Evolutionary conservation across 2,113 vertebrate species (phyloP).

Genomic region (Madoqua kirkii): DNA sequence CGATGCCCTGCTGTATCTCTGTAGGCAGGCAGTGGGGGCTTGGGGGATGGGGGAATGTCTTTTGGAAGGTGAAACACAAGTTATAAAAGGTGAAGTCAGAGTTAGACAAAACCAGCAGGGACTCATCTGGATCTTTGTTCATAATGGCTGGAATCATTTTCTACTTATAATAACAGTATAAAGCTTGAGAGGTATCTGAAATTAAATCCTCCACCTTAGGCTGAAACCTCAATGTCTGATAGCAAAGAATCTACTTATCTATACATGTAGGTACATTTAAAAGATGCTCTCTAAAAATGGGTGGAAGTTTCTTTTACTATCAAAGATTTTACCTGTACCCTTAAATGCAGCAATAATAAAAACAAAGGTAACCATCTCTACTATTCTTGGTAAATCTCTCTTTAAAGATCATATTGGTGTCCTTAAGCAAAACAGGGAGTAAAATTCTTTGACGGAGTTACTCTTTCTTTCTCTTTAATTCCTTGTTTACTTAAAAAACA

Average conservation of each 20-base stretch:
- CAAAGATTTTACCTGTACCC: not conserved
- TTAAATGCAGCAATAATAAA: not conserved
- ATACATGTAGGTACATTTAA: not conserved
- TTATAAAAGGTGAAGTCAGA: not conserved
- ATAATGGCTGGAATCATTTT: not conserved
- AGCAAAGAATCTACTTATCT: not conserved
- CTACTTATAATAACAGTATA: not conserved
- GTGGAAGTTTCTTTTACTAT: not conserved
- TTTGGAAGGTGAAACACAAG: not conserved
- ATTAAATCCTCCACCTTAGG: not conserved
- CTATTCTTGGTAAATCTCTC: not conserved
- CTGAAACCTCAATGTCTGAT: not conserved
- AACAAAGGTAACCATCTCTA: not conserved
- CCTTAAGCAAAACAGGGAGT: not conserved
- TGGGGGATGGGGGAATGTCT: not conserved
- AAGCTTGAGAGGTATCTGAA: not conserved
- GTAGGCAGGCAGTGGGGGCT: not conserved
- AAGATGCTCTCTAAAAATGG: not conserved
- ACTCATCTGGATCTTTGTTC: not conserved
- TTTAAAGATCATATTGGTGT: not conserved
- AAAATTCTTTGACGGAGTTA: not conserved
- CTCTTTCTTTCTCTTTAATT: not conserved
- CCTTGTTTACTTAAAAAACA: not conserved
- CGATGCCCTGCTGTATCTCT: rapidly evolving
- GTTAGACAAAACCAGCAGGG: not conserved